Base-by-base conservation (phyloP, 2,113 vertebrate genomes). In the Vulpes vulpes region DNA sequence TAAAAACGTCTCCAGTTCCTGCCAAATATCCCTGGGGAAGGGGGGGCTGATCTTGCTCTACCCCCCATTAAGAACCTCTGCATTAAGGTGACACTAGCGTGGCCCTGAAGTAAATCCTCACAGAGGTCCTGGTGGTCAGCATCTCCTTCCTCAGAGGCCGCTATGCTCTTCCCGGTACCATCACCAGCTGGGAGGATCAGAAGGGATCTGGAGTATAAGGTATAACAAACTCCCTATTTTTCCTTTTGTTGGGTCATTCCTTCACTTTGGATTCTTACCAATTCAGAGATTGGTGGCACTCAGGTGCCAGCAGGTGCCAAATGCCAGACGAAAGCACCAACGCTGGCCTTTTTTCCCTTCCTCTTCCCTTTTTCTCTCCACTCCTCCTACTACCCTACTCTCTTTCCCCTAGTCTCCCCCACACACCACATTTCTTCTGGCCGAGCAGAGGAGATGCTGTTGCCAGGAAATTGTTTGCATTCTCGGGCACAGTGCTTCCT, bases 401-500 rank as follows among this genome's bases (percentile, higher is more conserved):
- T 62, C 38, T 79, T 51, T 92, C 32, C 74, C 43, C 3, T 43
- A 3, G 57, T 35, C 64, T 64, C 38, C 11, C 35, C 20, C 60
- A 2, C 19, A 43, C 43, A 51, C 25, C 22, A 15, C 30, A 7
- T 55, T 64, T 43, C 60, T 84, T 11, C 78, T 69, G 86, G 78
- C 82, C 92, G 6, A 76, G 57, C n/a, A 76, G 30, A 84, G 38
- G 59, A 92, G 55, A 76, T 10, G 20, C 38, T 62, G 38, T 49
- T 94, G 97, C 65, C 95, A 91, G 93, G 53, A 95, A 91, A 92
- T 43, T 23, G 64, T 80, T 90, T 79, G 59, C 92, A 60, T 84
- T 81, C 80, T 38, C 27, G 30, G 57, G 43, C 76, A 92, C 71
- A 12, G 3, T 14, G 57, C 69, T 94, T 96, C 64, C 90, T 87